A percentile compares a stretch with the other conserved stretches of the same genome.
Conservation (phyloP, 2,888 invertebrate genomes). For the Luffia ferchaultella region DNA sequence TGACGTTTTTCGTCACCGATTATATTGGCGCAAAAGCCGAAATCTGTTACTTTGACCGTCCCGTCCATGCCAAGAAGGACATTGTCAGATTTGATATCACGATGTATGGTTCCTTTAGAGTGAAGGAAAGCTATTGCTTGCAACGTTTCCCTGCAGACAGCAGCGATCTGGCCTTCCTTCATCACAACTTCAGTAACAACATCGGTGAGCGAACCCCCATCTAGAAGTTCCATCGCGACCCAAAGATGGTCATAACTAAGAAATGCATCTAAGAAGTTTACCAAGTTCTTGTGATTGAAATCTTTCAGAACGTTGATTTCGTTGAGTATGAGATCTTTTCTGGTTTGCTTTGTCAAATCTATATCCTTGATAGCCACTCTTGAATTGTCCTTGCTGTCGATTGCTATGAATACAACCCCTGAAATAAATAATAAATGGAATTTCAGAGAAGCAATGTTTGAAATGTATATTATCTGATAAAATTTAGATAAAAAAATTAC, state of each 20-base stretch:
- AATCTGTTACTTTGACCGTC: constrained; percentile 92
- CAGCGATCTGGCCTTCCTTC: constrained; percentile 96
- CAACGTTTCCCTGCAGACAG: constrained; percentile 86
- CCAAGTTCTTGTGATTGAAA: constrained; percentile 93
- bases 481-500: too few species aligned
- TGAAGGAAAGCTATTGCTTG: constrained; percentile 91
- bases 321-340: constrained; percentile 94
- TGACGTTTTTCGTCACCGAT: constrained; percentile 94
- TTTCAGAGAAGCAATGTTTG: too few species aligned
- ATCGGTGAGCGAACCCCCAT: constrained; percentile 95
- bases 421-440: constrained; percentile 18
- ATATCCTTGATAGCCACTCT: constrained; percentile 97
- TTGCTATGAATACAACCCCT: constrained; percentile 91
- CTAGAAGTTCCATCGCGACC: constrained; percentile 96
- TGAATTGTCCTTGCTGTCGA: constrained; percentile 74
- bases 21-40: constrained; percentile 98
- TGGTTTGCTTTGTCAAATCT: constrained; percentile 92
- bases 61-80: constrained; percentile 94
- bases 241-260: constrained; percentile 92
- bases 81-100: constrained; percentile 98
- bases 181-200: constrained; percentile 97
- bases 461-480: too few species aligned
- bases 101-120: constrained; percentile 87
- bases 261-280: constrained; percentile 94
- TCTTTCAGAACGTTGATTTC: constrained; percentile 93